These are phyloP conservation scores for Drosophila nannoptera DNA, from an alignment of 1,140 invertebrate genomes.

Conservation along the genomic window DNA sequence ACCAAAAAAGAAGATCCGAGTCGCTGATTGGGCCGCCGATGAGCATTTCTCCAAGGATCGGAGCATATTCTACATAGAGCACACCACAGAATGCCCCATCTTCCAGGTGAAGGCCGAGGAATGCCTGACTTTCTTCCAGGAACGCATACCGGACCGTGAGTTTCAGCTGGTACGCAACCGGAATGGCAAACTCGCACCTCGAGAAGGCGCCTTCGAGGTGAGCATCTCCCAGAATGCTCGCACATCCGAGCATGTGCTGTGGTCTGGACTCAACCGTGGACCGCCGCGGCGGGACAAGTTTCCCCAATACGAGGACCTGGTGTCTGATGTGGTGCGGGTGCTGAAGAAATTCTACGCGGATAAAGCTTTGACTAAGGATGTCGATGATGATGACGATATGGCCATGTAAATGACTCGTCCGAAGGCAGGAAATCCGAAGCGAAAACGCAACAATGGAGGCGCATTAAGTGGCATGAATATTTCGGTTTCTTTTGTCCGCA, in stretches of 20 bases:
- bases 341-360: slow-evolving; percentile 76
- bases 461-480: slow-evolving; percentile 20
- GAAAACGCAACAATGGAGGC: slow-evolving; percentile 11
- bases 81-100: slow-evolving; percentile 70
- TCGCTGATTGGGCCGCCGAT: slow-evolving; percentile 64
- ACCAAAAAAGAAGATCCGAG: slow-evolving; percentile 47
- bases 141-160: slow-evolving; percentile 56
- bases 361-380: slow-evolving; percentile 26
- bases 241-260: slow-evolving; percentile 65
- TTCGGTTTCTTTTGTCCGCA: slow-evolving; percentile 7
- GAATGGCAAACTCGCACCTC: slow-evolving; percentile 56
- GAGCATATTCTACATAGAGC: slow-evolving; percentile 67
- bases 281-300: slow-evolving; percentile 73
- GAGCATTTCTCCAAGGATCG: slow-evolving; percentile 67
- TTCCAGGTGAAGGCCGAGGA: slow-evolving; percentile 71
- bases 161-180: slow-evolving; percentile 63
- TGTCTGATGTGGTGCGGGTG: slow-evolving; percentile 55
- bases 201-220: slow-evolving; percentile 69
- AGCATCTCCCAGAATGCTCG: slow-evolving; percentile 65
- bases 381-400: slow-evolving; percentile 27
- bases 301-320: slow-evolving; percentile 47
- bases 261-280: slow-evolving; percentile 60
- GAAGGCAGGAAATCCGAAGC: slow-evolving; percentile 4
- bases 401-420: slow-evolving; percentile 21
- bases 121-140: slow-evolving; percentile 46